Base-by-base conservation (phyloP, 2,888 invertebrate genomes). In the Metopia argyrocephala region DNA sequence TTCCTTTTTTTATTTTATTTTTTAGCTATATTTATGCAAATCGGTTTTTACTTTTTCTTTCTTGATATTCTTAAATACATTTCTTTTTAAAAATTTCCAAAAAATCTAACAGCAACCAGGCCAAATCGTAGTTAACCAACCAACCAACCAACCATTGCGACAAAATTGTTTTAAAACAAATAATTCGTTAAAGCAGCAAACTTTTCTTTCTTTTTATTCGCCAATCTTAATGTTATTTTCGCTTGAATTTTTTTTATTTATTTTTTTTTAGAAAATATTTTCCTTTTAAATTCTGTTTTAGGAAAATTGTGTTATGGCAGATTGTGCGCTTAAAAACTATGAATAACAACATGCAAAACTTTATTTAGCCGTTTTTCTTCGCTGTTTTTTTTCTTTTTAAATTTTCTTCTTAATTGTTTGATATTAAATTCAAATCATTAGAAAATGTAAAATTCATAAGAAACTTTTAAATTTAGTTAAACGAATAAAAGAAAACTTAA, bases 131-230 rank as follows among this genome's bases (percentile, higher is more conserved):
- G 66, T 18, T 15, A 45, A 15, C 48, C 27, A 75, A 15, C 62
- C 45, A 61, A 38, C 1, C 50, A 54, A 64, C 45, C 64, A 71
- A 38, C 56, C 57, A 68, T 61, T 70, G 78, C 64, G 56, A 54
- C 70, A 59, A 79, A 75, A 61, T 69, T 65, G 27, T 76, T 79
- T 75, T 57, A 73, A 73, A 79, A 75, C 65, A 82, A 83, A 83
- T 78, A 80, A 74, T 76, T 83, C 80, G 76, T 80, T 80, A 78
- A 78, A 82, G 69, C 66, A 74, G 50, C 18, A 81, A 76, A 78
- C 69, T 79, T 82, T 73, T 65, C 12, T 9, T 15, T 12, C 31
- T 18, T 20, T 23, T 23, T 54, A 7, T 12, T 12, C 4, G 6
- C 54, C 54, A 5, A 7, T 1, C 38, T 28, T 23, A 59, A 59